phyloP scores from a whole-genome alignment of 2,888 invertebrate species.

The Uropetala carovei region DNA sequence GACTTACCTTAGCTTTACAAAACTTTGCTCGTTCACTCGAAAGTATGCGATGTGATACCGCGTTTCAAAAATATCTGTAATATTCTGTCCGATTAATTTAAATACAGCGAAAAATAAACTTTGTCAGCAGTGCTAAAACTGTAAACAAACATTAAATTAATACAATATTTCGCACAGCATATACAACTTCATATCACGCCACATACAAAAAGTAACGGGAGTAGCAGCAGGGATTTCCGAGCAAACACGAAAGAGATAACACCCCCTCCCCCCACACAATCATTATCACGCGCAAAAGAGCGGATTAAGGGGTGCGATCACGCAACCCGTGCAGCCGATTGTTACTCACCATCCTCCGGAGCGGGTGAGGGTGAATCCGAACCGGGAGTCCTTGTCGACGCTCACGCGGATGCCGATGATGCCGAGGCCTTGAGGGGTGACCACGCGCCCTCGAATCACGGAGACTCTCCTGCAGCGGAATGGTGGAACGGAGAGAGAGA shows the following conservation, averaged over 20 bases:
- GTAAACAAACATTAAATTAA: no score
- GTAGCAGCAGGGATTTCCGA: background rate
- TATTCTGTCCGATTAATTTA: no score
- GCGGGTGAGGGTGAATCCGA: slow-evolving; percentile 96
- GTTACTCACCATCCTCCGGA: slow-evolving; percentile 95
- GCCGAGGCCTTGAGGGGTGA: slow-evolving; percentile 95
- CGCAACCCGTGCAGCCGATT: background rate
- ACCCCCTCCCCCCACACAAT: background rate
- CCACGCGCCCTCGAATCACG: slow-evolving; percentile 98
- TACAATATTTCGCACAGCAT: no score
- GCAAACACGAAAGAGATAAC: background rate
- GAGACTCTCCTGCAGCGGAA: slow-evolving; percentile 93
- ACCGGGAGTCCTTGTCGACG: slow-evolving; percentile 93
- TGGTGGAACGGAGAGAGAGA: slow-evolving; percentile 67
- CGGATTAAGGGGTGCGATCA: background rate
- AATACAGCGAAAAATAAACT: no score
- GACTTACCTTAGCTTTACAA: no score
- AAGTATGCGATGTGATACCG: no score
- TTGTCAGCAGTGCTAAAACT: no score
- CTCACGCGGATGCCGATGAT: slow-evolving; percentile 98
- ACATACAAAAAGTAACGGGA: no score
- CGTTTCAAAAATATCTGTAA: no score
- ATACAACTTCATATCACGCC: no score
- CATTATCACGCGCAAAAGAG: background rate
- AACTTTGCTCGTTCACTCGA: no score